phyloP scores from a whole-genome alignment of 2,113 vertebrate species.

The Cyprinodon brontotheroides region DNA sequence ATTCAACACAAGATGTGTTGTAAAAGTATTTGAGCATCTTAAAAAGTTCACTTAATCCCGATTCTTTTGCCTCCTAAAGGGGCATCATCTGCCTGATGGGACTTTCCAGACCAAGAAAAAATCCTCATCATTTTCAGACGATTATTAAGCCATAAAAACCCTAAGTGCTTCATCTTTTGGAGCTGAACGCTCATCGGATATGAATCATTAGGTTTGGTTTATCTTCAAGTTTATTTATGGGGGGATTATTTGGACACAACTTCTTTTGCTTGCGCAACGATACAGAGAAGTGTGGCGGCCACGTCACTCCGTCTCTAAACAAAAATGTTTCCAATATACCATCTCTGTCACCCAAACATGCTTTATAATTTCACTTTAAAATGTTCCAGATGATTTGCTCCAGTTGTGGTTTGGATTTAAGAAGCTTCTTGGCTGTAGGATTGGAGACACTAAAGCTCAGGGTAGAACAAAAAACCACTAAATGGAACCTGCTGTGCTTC shows the following conservation, averaged over 20 bases:
- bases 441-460: background rate
- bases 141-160: background rate
- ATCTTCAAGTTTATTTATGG: slow-evolving; percentile 5
- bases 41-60: background rate
- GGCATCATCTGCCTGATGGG: background rate
- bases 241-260: slow-evolving; percentile 6
- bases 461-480: background rate
- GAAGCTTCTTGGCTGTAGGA: background rate
- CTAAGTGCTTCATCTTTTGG: background rate
- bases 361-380: background rate
- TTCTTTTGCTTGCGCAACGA: background rate
- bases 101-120: background rate
- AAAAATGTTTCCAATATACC: background rate
- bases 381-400: background rate
- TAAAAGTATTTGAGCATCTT: background rate
- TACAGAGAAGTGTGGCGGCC: background rate
- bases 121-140: background rate
- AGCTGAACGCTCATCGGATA: background rate
- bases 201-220: background rate
- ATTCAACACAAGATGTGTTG: background rate
- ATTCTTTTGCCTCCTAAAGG: background rate
- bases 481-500: background rate
- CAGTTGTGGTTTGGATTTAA: background rate
- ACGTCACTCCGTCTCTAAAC: background rate
- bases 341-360: background rate